Conservation (phyloP, 2,888 invertebrate species). For the Tetragonisca angustula region DNA sequence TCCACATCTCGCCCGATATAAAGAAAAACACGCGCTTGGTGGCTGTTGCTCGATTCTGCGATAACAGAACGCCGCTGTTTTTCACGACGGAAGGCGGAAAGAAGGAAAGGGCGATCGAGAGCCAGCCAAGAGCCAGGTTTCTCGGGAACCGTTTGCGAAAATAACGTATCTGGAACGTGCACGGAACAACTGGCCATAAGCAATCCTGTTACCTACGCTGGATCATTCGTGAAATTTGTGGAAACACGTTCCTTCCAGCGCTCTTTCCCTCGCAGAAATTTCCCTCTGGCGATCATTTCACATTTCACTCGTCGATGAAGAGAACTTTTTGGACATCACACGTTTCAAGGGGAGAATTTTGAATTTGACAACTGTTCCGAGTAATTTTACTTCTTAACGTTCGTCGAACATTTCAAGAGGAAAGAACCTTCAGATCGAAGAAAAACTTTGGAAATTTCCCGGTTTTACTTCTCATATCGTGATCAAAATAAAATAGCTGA, state of each 20-base stretch:
- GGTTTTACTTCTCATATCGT: too few relatives aligned
- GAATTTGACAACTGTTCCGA: background rate
- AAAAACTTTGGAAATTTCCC: too few relatives aligned
- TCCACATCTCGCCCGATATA: conserved; percentile 62
- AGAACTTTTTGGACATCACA: background rate
- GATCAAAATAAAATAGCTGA: background rate
- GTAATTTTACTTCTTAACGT: background rate
- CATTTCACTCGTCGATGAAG: background rate
- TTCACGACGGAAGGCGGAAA: conserved; percentile 18
- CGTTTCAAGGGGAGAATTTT: background rate
- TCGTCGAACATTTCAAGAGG: background rate
- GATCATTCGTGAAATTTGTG: conserved; percentile 49
- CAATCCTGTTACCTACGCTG: conserved; percentile 42
- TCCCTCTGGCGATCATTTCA: background rate
- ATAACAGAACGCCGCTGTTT: conserved; percentile 68
- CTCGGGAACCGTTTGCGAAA: conserved; percentile 61
- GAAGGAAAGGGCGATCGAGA: conserved; percentile 6
- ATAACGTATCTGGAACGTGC: conserved; percentile 63
- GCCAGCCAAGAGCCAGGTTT: background rate
- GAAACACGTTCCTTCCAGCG: conserved; percentile 15
- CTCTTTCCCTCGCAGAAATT: conserved; percentile 10
- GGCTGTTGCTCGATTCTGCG: conserved; percentile 55
- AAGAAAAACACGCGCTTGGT: conserved; percentile 69
- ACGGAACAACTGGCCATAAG: conserved; percentile 32
- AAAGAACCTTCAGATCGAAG: too few relatives aligned